Evolutionary conservation across 1,140 invertebrate species (phyloP).

Genomic region (Atta colombica): DNA sequence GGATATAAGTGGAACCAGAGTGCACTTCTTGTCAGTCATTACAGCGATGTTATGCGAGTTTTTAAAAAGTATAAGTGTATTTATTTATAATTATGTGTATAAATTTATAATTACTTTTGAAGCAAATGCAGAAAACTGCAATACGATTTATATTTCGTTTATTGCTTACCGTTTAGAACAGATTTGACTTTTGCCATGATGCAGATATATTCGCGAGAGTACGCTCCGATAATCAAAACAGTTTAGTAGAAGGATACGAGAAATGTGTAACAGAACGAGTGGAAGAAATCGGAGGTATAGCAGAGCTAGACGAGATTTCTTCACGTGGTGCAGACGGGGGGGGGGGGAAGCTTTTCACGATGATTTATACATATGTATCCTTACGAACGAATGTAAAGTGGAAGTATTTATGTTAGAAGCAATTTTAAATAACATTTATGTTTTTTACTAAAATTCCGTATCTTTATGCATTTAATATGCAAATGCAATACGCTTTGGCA

Average conservation of each 20-base stretch:
- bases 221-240: conserved; percentile 46
- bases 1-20: background rate
- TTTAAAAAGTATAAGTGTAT: background rate
- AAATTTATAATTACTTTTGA: conserved; percentile 19
- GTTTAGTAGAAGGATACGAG: conserved; percentile 22
- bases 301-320: conserved; percentile 31
- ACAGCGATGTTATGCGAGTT: background rate
- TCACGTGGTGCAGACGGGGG: background rate
- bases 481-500: conserved; percentile 7
- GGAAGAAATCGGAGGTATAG: conserved; percentile 48
- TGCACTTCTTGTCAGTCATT: background rate
- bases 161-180: conserved; percentile 41
- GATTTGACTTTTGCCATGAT: conserved; percentile 51
- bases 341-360: conserved; percentile 37
- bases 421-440: conserved; percentile 20
- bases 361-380: conserved; percentile 38
- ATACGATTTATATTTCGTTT: conserved; percentile 45
- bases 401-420: conserved; percentile 12
- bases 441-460: conserved; percentile 20
- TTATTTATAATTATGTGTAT: too few relatives aligned
- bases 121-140: conserved; percentile 8
- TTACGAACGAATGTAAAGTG: conserved; percentile 7
- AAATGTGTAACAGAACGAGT: conserved; percentile 34
- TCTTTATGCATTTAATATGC: conserved; percentile 18
- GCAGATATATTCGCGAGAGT: conserved; percentile 27